These are phyloP conservation scores for Melanostoma mellinum DNA, from an alignment of 2,888 invertebrate genomes.

Conservation along the genomic window DNA sequence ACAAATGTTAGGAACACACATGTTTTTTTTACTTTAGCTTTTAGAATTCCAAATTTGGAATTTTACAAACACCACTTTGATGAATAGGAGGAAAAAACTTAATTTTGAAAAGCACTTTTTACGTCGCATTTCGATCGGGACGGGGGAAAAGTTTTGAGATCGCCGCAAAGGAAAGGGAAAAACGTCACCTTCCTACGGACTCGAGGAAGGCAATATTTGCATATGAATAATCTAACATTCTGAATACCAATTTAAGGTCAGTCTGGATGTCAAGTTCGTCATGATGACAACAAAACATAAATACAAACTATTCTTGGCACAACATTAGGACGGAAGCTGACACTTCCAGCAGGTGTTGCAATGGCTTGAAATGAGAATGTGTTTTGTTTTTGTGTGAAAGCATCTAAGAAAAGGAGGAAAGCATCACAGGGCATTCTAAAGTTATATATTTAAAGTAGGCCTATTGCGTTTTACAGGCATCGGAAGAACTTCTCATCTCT, in stretches of 20 bases:
- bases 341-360: too few species aligned
- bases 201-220: background rate
- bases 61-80: background rate
- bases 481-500: too few species aligned
- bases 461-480: too few species aligned
- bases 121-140: slow-evolving; percentile 13
- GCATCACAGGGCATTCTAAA: too few species aligned
- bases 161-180: background rate
- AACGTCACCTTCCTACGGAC: background rate
- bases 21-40: slow-evolving; percentile 15
- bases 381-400: too few species aligned
- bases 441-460: too few species aligned
- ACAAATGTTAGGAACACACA: too few species aligned
- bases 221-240: slow-evolving; percentile 12
- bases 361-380: too few species aligned
- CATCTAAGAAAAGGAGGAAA: too few species aligned
- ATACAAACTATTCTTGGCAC: background rate
- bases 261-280: slow-evolving; percentile 33
- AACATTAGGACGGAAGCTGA: too few species aligned
- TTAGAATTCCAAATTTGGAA: slow-evolving; percentile 62
- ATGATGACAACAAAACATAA: background rate
- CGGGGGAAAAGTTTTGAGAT: slow-evolving; percentile 6
- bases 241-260: slow-evolving; percentile 40
- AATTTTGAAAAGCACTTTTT: slow-evolving; percentile 7
- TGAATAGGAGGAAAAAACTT: slow-evolving; percentile 10